These are phyloP conservation scores for Ooceraea biroi DNA, from an alignment of 1,140 invertebrate genomes.

Conservation along the genomic window DNA sequence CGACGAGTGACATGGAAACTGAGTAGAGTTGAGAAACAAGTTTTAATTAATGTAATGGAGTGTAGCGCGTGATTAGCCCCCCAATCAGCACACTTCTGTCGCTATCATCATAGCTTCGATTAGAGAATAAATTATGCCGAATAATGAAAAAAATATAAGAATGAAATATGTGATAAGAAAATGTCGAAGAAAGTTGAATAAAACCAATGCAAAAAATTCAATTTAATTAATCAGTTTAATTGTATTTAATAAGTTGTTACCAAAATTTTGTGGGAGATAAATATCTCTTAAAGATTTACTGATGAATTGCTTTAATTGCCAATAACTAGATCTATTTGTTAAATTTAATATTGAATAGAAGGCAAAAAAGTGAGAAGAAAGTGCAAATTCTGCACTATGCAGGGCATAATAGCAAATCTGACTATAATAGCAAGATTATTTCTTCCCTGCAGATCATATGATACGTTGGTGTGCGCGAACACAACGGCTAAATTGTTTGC, in stretches of 20 bases:
- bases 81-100: conserved; percentile 75
- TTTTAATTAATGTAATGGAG: conserved; percentile 85
- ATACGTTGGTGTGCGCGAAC: conserved; percentile 8
- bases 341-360: background rate
- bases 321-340: background rate
- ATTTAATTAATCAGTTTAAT: background rate
- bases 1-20: conserved; percentile 61
- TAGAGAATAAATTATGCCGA: conserved; percentile 8
- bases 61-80: conserved; percentile 83
- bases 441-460: conserved; percentile 3
- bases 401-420: background rate
- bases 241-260: no score
- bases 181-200: background rate
- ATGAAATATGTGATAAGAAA: conserved; percentile 40
- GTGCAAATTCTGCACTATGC: background rate
- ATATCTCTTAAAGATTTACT: background rate
- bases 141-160: conserved; percentile 5
- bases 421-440: background rate
- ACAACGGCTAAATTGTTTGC: conserved; percentile 48
- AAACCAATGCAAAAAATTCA: background rate
- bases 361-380: background rate
- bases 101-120: conserved; percentile 34
- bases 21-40: conserved; percentile 78
- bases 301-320: no score
- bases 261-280: conserved; percentile 5